Percentiles rank a stretch among this genome's conserved stretches.
Conservation (phyloP, 1,140 invertebrate genomes). For the Drosophila sp. region DNA sequence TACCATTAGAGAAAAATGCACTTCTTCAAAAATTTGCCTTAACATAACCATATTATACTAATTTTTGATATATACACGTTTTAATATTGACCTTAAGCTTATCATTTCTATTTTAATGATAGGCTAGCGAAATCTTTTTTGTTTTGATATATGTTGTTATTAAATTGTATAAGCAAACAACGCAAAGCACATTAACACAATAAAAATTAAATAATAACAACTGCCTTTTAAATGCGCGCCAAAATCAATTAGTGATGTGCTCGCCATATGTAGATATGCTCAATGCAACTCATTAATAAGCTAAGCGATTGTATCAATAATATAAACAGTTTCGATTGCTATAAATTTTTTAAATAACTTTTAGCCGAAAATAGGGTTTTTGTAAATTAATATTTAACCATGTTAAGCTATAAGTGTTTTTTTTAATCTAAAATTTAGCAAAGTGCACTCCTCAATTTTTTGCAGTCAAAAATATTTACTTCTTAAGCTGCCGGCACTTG, state of each 20-base stretch:
- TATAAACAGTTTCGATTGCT: background rate
- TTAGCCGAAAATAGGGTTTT: too few relatives aligned
- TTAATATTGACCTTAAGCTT: conserved; percentile 43
- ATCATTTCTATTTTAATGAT: conserved; percentile 59
- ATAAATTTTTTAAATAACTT: too few relatives aligned
- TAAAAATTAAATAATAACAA: conserved; percentile 10
- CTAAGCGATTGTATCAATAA: background rate
- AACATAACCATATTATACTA: conserved; percentile 60
- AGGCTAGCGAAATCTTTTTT: conserved; percentile 45
- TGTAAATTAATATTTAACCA: too few relatives aligned
- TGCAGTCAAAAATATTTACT: too few relatives aligned
- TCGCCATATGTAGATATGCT: background rate
- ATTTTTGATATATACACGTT: conserved; percentile 65
- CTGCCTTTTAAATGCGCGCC: conserved; percentile 10
- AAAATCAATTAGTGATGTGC: conserved; percentile 1
- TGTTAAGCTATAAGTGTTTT: too few relatives aligned
- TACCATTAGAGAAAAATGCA: conserved; percentile 59
- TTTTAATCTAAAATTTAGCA: too few relatives aligned
- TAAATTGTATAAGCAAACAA: conserved; percentile 49
- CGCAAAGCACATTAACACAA: conserved; percentile 33
- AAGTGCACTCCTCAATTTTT: too few relatives aligned
- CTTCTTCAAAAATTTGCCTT: conserved; percentile 63
- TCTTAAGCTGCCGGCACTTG: too few relatives aligned
- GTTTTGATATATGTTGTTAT: conserved; percentile 56
- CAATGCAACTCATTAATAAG: background rate